Percentiles rank a stretch among this genome's conserved stretches.
Conservation (phyloP, 37 sponge, comb jelly and placozoan genomes). For the Aphrocallistes beatrix region DNA sequence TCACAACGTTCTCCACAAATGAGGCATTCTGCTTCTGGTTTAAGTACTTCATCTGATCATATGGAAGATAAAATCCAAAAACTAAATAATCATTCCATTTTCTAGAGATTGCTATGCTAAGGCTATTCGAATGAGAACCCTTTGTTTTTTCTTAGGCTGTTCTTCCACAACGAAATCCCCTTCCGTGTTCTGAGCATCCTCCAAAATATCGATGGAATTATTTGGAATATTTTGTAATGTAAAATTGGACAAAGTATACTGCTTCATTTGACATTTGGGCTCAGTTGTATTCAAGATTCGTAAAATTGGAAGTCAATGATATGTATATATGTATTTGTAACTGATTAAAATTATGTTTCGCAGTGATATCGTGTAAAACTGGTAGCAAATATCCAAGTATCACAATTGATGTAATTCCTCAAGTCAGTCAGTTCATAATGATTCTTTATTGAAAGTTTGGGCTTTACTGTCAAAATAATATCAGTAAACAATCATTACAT, state of each 20-base stretch:
- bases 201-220: not conserved
- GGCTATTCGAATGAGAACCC: not conserved
- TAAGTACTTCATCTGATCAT: conserved; percentile 4
- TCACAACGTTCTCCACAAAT: not conserved
- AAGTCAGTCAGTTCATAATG: not conserved
- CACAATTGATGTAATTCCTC: not conserved
- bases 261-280: not conserved
- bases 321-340: not conserved
- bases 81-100: conserved; percentile 2
- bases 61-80: not conserved
- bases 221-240: not conserved
- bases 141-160: conserved; percentile 8
- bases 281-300: too few relatives aligned
- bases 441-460: not conserved
- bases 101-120: not conserved
- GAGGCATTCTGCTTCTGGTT: not conserved
- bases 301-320: not conserved
- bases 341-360: not conserved
- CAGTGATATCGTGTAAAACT: not conserved
- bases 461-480: too few relatives aligned
- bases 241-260: not conserved
- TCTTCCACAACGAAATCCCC: not conserved
- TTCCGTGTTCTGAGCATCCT: not conserved
- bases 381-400: not conserved
- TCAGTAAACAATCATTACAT: not conserved